A percentile compares a stretch with the other conserved stretches of the same genome.
Evolutionary conservation across 2,888 invertebrate species (phyloP).

Genomic region (Acleris laterana): DNA sequence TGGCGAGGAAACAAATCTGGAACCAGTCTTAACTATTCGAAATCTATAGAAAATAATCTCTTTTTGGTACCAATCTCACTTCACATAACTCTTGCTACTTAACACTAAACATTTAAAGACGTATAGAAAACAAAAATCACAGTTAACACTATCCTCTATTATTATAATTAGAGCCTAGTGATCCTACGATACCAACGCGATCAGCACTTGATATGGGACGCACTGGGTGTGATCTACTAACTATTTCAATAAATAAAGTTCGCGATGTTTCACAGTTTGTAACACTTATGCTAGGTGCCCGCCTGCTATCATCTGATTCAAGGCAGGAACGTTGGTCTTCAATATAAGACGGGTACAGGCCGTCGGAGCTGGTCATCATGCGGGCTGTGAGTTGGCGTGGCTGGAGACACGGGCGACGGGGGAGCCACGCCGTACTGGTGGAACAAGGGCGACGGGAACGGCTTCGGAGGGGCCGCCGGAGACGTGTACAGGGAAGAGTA

Average conservation of each 20-base stretch:
- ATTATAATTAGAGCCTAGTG: conserved; percentile 40
- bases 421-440: conserved; percentile 81
- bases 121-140: conserved; percentile 78
- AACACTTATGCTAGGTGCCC: conserved; percentile 60
- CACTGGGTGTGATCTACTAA: conserved; percentile 62
- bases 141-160: conserved; percentile 65
- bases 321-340: conserved; percentile 80
- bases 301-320: conserved; percentile 55
- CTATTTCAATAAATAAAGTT: conserved; percentile 76
- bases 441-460: conserved; percentile 80
- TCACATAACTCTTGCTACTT: conserved; percentile 65
- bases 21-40: conserved; percentile 62
- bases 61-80: conserved; percentile 84
- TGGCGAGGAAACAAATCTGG: conserved; percentile 56
- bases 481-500: conserved; percentile 88
- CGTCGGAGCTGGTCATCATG: conserved; percentile 86
- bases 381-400: conserved; percentile 75
- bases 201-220: conserved; percentile 75
- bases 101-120: conserved; percentile 67
- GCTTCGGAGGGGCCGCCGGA: conserved; percentile 78
- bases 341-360: conserved; percentile 89
- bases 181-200: conserved; percentile 53
- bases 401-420: conserved; percentile 76
- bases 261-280: conserved; percentile 63
- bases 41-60: conserved; percentile 75